Base-by-base conservation (phyloP, 2,797 vertebrate genomes). In the Pangasius mekongensis region DNA sequence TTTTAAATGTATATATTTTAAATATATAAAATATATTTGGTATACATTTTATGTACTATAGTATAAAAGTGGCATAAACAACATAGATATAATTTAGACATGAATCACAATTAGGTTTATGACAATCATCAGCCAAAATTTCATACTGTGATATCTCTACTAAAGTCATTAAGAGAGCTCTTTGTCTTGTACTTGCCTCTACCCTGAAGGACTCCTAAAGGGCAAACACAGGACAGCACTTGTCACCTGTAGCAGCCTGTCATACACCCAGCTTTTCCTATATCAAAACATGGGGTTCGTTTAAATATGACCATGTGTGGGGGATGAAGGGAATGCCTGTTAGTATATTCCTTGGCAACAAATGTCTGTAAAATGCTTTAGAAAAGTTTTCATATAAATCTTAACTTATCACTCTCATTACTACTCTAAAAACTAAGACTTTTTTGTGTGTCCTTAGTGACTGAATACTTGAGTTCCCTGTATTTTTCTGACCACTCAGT, bases 221-320 rank as follows among this genome's bases (percentile, higher is more conserved):
- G 77, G 43, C 77, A 89, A 88, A 89, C 43, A 43, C 84, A 83
- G 47, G 39, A 67, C 66, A 74, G 27, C 30, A 39, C 56, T 86
- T 49, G 43, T 80, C 30, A 78, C 9, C 58, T 87, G 56, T 52
- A 54, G 43, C n/a, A n/a, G 24, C 33, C 47, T 54, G 82, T 77
- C 83, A 67, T 49, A 84, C 27, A n/a, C 9, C 43, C n/a, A 56
- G 73, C 33, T 66, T 66, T 73, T 84, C 43, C 33, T 47, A 16
- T 60, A 62, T 49, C 56, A 82, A 33, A 80, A 85, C 83, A 89
- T 67, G 43, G 30, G 10, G 24, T 49, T 74, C 24, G 84, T 80
- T 86, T 43, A 83, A 82, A 83, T 89, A 74, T 73, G 77, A 86
- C 84, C 67, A 56, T 56, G 77, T 64, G n/a, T 14, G 60, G 39